phyloP scores from a whole-genome alignment of 1,140 invertebrate species.

The Brachionus paranguensis region DNA sequence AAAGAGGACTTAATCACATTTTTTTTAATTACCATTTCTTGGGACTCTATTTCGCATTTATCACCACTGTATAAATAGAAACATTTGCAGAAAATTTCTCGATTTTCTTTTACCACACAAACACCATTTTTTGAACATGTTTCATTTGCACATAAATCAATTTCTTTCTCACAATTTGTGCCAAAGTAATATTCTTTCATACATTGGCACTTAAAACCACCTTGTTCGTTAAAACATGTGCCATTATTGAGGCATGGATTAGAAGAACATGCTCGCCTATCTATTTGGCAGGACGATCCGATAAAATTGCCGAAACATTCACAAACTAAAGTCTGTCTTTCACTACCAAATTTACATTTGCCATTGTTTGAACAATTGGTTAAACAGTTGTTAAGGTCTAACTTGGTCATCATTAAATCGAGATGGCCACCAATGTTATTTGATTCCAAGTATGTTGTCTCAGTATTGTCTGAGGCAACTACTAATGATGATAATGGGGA shows the following conservation, averaged over 20 bases:
- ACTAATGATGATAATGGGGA: neutral
- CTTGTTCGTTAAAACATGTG: neutral
- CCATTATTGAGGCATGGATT: constrained; percentile 40
- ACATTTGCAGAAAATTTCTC: neutral
- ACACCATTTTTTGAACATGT: neutral
- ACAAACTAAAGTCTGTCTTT: constrained; percentile 42
- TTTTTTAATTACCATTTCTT: neutral
- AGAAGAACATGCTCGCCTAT: constrained; percentile 38
- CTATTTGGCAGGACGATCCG: neutral
- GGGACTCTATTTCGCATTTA: neutral
- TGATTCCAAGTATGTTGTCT: neutral
- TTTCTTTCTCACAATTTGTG: neutral
- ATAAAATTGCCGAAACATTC: constrained; percentile 43
- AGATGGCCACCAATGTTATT: neutral
- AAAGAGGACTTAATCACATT: neutral
- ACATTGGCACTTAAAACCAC: neutral
- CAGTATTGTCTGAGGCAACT: neutral
- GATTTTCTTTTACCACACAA: neutral
- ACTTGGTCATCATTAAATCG: neutral
- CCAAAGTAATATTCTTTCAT: neutral
- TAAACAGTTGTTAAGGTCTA: neutral
- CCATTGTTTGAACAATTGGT: neutral
- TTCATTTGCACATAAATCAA: neutral
- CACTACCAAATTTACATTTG: neutral
- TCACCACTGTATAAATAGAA: neutral